phyloP scores from a whole-genome alignment of 2,888 invertebrate species.

The Drosophila anceps region DNA sequence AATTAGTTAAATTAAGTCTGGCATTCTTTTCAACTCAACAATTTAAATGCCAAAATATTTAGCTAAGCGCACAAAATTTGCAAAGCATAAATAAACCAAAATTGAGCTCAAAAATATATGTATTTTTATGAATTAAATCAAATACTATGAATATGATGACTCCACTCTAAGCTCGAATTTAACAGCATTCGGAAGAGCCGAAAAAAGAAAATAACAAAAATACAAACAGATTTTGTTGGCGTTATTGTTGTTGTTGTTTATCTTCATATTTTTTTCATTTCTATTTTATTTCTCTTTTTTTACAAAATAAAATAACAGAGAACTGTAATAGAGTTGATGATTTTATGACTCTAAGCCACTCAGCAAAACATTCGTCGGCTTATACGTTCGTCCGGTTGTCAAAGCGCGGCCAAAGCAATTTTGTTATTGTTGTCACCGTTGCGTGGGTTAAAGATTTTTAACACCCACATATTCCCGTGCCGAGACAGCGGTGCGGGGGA shows the following conservation, averaged over 20 bases:
- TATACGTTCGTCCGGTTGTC: constrained; percentile 53
- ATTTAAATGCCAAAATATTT: constrained; percentile 28
- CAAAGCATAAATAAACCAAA: constrained; percentile 13
- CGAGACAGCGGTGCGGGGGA: neutral
- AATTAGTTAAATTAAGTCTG: constrained; percentile 66
- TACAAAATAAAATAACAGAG: constrained; percentile 34
- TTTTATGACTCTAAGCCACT: constrained; percentile 75
- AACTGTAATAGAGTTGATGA: constrained; percentile 78
- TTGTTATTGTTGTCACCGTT: constrained; percentile 43
- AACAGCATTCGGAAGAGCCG: constrained; percentile 43
- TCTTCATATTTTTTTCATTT: neutral
- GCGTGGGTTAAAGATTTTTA: constrained; percentile 64
- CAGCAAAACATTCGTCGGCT: constrained; percentile 52
- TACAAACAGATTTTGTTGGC: constrained; percentile 21
- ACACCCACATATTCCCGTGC: constrained; percentile 63
- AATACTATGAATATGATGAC: constrained; percentile 15
- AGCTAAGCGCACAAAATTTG: constrained; percentile 11
- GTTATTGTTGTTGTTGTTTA: constrained; percentile 3
- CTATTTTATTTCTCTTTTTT: neutral
- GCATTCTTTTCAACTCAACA: constrained; percentile 30
- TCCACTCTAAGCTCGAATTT: constrained; percentile 40
- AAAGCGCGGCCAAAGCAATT: constrained; percentile 31
- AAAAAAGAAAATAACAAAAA: constrained; percentile 20
- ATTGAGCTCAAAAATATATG: neutral
- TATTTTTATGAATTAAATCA: constrained; percentile 8